Evolutionary conservation across 2,888 invertebrate species (phyloP).

Genomic region (Rhagophthalmus giganteus): DNA sequence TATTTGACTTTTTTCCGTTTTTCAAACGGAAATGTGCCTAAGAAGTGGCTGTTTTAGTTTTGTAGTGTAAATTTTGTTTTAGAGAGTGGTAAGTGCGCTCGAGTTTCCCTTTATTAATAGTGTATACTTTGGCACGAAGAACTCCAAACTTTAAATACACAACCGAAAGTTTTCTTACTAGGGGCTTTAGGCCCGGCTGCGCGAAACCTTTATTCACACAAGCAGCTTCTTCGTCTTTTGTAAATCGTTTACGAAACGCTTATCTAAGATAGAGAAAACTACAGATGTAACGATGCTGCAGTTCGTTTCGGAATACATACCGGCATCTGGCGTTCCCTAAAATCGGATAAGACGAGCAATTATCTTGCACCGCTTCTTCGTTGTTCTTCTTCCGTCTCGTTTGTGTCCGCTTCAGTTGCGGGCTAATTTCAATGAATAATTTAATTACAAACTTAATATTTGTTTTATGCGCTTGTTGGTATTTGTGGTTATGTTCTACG

Average conservation of each 20-base stretch:
- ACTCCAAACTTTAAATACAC: not conserved
- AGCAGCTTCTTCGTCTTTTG: constrained; percentile 1
- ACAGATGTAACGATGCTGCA: too few species aligned
- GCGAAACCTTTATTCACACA: too few species aligned
- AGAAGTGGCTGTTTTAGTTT: too few species aligned
- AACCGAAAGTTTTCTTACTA: too few species aligned
- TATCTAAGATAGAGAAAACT: constrained; percentile 4
- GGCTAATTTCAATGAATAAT: constrained; percentile 40
- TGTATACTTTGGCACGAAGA: too few species aligned
- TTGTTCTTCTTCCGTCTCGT: constrained; percentile 31
- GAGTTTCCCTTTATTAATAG: not conserved
- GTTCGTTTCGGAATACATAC: too few species aligned
- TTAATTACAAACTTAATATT: constrained; percentile 39
- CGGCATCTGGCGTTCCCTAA: constrained; percentile 19
- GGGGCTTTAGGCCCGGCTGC: too few species aligned
- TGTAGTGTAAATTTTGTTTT: too few species aligned
- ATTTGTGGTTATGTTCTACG: constrained; percentile 21
- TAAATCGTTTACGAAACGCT: not conserved
- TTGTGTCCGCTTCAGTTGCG: constrained; percentile 29
- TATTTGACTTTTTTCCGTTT: too few species aligned
- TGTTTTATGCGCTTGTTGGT: constrained; percentile 34
- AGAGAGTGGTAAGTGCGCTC: too few species aligned
- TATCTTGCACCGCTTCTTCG: constrained; percentile 30
- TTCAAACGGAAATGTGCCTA: too few species aligned
- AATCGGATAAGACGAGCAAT: constrained; percentile 36